Percentiles rank a stretch among this genome's conserved stretches.
Conservation (phyloP, 2,888 invertebrate species). For the Villa cingulata region DNA sequence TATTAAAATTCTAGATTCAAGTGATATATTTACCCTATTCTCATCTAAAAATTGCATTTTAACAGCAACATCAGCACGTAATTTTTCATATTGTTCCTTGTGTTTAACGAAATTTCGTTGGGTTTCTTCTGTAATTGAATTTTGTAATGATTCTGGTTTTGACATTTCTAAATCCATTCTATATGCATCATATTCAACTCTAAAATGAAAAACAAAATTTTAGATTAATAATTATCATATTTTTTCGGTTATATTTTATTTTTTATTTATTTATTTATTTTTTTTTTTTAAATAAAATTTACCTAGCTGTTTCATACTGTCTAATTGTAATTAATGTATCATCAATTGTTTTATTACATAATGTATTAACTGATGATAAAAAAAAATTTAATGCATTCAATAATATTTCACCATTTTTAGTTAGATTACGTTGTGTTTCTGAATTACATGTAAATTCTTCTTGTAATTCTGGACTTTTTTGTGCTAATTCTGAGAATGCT, state of each 20-base stretch:
- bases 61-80: constrained; percentile 84
- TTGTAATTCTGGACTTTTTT: constrained; percentile 90
- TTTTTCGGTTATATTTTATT: neutral
- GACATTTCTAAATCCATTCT: constrained; percentile 82
- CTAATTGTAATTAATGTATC: constrained; percentile 62
- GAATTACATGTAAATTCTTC: constrained; percentile 91
- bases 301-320: constrained; percentile 50
- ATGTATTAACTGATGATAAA: constrained; percentile 86
- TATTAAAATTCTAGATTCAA: no score
- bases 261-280: neutral
- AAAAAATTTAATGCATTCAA: constrained; percentile 92
- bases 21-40: constrained; percentile 59
- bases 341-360: constrained; percentile 96
- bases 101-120: constrained; percentile 71
- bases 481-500: constrained; percentile 87
- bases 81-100: constrained; percentile 80
- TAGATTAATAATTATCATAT: neutral
- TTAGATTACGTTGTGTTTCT: constrained; percentile 85
- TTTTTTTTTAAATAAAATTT: no score
- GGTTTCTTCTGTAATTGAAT: constrained; percentile 60
- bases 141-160: constrained; percentile 41
- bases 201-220: constrained; percentile 25
- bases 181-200: constrained; percentile 96
- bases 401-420: constrained; percentile 86
- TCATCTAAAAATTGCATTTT: constrained; percentile 95